Base-by-base conservation (phyloP, 2,888 invertebrate species). In the Dichetophora obliterata region DNA sequence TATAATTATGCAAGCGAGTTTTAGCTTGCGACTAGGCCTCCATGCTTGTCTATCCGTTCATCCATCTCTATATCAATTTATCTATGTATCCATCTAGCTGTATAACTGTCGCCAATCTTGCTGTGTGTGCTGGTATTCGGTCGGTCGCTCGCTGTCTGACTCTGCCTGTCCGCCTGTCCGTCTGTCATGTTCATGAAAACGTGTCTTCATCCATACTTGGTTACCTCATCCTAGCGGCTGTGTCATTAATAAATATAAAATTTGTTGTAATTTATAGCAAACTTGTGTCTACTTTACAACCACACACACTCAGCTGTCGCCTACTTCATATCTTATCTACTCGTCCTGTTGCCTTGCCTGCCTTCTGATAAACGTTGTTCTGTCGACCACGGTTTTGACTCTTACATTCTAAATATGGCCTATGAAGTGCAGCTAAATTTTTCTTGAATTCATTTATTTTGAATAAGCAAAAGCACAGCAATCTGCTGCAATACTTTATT, bases 1-100 rank as follows among this genome's bases (percentile, higher is more conserved):
- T 34, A 6, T 34, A 65, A 65, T 65, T 65, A 65, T 65, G 63
- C 63, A 65, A 65, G 54, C 22, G 14, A 11, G 11, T 43, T 43
- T 43, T 43, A 43, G 43, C 11, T 16, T 24, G 31, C 24, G 31
- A 16, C 19, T 34, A 31, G 63, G 27, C 31, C 31, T 16, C 27
- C 11, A 31, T 61, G 61, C 31, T 27, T 54, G 54, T 22, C 54
- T 61, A 24, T 27, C 63, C 6, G n/a, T 16, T n/a, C 6, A 34
- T 27, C 59, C 9, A n/a, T 19, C 59, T 11, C 14, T 59, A 8
- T 9, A 27, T 59, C 59, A 27, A 14, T 59, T 14, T 11, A 24
- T n/a, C 24, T 59, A 27, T 24, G n/a, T 59, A 27, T 59, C 27
- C 16, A 1, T 34, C 27, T 22, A 27, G 14, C 59, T 27, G 59